Evolutionary conservation across 2,888 invertebrate genomes (phyloP).

Genomic region (Phasia obesa): DNA sequence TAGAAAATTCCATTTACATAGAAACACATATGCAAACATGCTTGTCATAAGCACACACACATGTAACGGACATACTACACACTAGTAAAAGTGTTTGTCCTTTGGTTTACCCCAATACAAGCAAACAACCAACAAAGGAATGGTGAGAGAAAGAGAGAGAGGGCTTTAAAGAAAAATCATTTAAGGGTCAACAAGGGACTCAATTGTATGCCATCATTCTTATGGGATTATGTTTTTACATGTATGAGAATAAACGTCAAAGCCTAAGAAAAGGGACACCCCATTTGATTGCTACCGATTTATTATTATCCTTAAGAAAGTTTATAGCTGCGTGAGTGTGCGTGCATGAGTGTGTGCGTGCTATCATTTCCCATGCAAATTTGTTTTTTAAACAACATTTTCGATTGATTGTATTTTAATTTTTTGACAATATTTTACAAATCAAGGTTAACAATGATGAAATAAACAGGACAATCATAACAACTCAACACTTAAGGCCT

Average conservation of each 20-base stretch:
- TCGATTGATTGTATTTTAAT: conserved; percentile 49
- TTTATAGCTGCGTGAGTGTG: neutral
- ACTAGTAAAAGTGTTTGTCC: conserved; percentile 46
- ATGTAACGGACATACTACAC: neutral
- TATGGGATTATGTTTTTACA: conserved; percentile 54
- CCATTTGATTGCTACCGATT: conserved; percentile 56
- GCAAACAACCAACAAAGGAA: conserved; percentile 25
- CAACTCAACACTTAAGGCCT: conserved; percentile 69
- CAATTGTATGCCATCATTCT: conserved; percentile 32
- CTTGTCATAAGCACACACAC: conserved; percentile 36
- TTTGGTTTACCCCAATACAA: conserved; percentile 50
- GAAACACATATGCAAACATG: conserved; percentile 48
- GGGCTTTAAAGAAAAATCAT: conserved; percentile 37
- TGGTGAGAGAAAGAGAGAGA: conserved; percentile 10
- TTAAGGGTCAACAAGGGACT: conserved; percentile 69
- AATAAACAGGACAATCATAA: conserved; percentile 66
- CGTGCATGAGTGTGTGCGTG: conserved; percentile 7
- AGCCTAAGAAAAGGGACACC: conserved; percentile 47
- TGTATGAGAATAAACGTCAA: conserved; percentile 25
- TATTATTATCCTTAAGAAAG: conserved; percentile 39
- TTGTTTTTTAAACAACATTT: conserved; percentile 12
- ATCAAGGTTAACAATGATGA: conserved; percentile 63
- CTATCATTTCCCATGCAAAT: conserved; percentile 62
- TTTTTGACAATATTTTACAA: conserved; percentile 66
- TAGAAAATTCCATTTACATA: conserved; percentile 53